A percentile compares a stretch with the other conserved stretches of the same genome.
Evolutionary conservation across 2,888 invertebrate genomes (phyloP).

Genomic region (Drosophila fungiperda): DNA sequence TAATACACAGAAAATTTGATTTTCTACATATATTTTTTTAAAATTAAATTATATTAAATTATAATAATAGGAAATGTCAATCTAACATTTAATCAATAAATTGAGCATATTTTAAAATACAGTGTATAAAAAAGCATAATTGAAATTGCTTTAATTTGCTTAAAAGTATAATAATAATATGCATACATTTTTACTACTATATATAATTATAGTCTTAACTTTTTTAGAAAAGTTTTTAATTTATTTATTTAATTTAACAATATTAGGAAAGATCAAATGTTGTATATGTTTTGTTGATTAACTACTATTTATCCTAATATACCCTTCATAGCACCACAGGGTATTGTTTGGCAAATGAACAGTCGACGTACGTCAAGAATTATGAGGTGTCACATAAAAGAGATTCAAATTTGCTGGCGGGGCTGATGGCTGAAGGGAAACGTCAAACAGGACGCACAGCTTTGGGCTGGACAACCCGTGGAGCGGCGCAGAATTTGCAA

Average conservation of each 20-base stretch:
- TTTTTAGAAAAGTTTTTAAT: background rate
- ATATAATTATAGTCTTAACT: background rate
- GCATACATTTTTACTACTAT: background rate
- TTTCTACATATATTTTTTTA: background rate
- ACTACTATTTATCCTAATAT: background rate
- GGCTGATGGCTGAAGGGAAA: conserved; percentile 37
- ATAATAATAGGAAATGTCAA: background rate
- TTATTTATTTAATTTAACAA: background rate
- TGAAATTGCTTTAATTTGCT: too few species aligned
- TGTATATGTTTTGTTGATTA: fast-evolving
- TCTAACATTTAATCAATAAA: background rate
- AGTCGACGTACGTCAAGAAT: conserved; percentile 16
- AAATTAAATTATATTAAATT: background rate
- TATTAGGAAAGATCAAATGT: background rate
- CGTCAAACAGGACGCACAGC: conserved; percentile 63
- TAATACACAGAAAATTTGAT: background rate
- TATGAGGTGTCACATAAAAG: conserved; percentile 67
- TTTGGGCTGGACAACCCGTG: conserved; percentile 64
- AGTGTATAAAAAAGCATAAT: background rate
- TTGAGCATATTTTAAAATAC: background rate
- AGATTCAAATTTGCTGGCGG: conserved; percentile 72
- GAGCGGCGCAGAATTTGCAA: conserved; percentile 56
- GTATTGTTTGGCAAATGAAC: conserved; percentile 8
- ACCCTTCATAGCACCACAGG: background rate
- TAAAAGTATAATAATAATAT: background rate